Base-by-base conservation (phyloP, 92 coral and sea anemone genomes). In the Ricordea florida region DNA sequence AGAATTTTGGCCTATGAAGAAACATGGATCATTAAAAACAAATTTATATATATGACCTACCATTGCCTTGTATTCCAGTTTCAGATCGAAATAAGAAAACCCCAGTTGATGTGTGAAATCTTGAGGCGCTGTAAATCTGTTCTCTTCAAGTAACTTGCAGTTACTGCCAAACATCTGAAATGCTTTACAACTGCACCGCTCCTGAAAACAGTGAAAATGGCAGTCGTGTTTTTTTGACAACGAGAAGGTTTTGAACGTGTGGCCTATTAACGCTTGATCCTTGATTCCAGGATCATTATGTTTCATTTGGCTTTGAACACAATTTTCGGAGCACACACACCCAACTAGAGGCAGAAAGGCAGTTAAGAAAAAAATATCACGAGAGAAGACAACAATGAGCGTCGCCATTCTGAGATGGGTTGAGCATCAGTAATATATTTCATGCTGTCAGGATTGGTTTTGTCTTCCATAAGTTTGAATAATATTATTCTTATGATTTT, bases 181-280 rank as follows among this genome's bases (percentile, higher is more conserved):
- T 34, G 76, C 56, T 59, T 11, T 8, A 51, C 76, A 69, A 45
- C 64, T 10, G 32, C 76, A 69, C 24, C 10, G 20, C 51, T 69
- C 76, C 22, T 69, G 60, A 17, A 69, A 51, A 27, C 76, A 69
- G 30, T 69, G 10, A 5, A 32, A 32, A 35, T 69, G 76, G 24
- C 76, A 52, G 22, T 69, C 52, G 15, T 52, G 20, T 7, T 1
- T n/a, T 49, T 17, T 34, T 10, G 10, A 6, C 51, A 52, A 31
- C 1, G 64, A 1, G 8, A 69, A 30, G 38, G 36, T 69, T 33
- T 29, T 50, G 43, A 46, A 51, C 10, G 14, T 51, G 64, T 69
- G 64, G 18, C 64, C 76, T 4, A 15, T 14, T 18, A 68, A 24
- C 18, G 75, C 62, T 18, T 33, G 49, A 43, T 68, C 24, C 26